phyloP scores from a whole-genome alignment of 2,888 invertebrate genomes.

The Andrena bucephala region DNA sequence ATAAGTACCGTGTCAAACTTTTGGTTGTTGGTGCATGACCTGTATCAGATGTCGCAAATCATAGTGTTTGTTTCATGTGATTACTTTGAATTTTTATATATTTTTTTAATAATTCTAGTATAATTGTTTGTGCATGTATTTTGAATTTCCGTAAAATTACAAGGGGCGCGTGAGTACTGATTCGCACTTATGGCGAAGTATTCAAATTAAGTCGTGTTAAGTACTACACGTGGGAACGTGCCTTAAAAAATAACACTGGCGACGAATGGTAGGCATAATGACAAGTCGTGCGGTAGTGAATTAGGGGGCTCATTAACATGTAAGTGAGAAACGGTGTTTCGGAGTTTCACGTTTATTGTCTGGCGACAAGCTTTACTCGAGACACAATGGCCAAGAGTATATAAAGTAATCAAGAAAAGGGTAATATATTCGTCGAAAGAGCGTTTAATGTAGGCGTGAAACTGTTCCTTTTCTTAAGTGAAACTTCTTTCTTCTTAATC shows the following conservation, averaged over 20 bases:
- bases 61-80: too few relatives aligned
- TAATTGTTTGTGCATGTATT: too few relatives aligned
- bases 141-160: too few relatives aligned
- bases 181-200: not conserved
- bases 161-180: too few relatives aligned
- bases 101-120: too few relatives aligned
- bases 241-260: not conserved
- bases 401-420: conserved; percentile 13
- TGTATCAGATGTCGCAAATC: too few relatives aligned
- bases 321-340: conserved; percentile 27
- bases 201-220: not conserved
- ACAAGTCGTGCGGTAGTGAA: conserved; percentile 15
- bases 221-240: not conserved
- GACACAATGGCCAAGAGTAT: not conserved
- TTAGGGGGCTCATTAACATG: conserved; percentile 29
- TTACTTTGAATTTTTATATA: too few relatives aligned
- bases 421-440: not conserved
- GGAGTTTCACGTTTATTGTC: conserved; percentile 26
- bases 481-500: not conserved
- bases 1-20: too few relatives aligned
- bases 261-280: not conserved
- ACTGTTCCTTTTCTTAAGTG: not conserved
- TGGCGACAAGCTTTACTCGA: not conserved
- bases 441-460: not conserved
- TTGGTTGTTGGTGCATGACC: too few relatives aligned